Evolutionary conservation across 2,113 vertebrate genomes (phyloP).

Genomic region (Martes martes): DNA sequence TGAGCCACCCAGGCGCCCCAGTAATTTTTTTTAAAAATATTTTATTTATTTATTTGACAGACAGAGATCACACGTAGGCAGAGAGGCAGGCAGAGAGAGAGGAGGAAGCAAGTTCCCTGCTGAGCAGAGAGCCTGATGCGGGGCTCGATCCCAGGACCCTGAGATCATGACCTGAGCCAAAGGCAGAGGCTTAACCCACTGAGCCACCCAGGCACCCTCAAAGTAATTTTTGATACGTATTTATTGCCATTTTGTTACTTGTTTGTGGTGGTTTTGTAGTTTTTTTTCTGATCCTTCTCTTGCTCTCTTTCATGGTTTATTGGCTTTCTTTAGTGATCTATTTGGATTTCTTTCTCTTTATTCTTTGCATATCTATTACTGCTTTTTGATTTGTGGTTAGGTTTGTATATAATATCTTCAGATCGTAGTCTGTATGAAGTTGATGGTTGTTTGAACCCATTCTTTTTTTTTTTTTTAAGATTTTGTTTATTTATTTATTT

Average conservation of each 20-base stretch:
- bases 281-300: neutral
- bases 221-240: neutral
- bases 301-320: neutral
- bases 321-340: neutral
- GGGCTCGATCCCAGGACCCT: too few species aligned
- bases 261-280: neutral
- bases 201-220: neutral
- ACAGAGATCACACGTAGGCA: too few species aligned
- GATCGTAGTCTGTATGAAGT: neutral
- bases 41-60: too few species aligned
- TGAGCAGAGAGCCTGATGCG: too few species aligned
- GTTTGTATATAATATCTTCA: neutral
- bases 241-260: neutral
- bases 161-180: too few species aligned
- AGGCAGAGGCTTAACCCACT: too few species aligned
- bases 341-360: neutral
- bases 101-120: too few species aligned
- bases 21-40: neutral
- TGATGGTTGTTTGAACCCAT: neutral
- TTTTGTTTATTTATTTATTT: too few species aligned
- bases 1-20: neutral
- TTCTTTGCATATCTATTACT: neutral
- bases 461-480: too few species aligned
- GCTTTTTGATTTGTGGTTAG: neutral
- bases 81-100: too few species aligned